A percentile compares a stretch with the other conserved stretches of the same genome.
These are phyloP conservation scores for Rhinoderma darwinii DNA, from an alignment of 2,113 vertebrate genomes.

Conservation along the genomic window DNA sequence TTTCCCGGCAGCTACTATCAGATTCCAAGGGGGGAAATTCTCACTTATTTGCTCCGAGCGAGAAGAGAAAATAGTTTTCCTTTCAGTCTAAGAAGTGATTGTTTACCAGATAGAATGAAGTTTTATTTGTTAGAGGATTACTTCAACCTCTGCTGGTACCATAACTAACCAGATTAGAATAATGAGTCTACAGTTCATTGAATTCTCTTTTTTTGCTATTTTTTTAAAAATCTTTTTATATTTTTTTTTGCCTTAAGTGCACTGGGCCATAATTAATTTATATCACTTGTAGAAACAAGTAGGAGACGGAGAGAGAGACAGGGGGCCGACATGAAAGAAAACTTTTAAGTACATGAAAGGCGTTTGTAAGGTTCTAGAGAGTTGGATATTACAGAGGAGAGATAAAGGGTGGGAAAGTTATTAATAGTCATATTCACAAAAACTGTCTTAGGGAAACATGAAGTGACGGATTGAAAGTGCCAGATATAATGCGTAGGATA, in stretches of 20 bases:
- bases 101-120: constrained; percentile 32
- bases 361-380: not conserved
- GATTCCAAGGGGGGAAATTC: constrained; percentile 21
- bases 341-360: constrained; percentile 26
- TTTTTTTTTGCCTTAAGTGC: not conserved
- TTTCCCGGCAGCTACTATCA: constrained; percentile 29
- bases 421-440: constrained; percentile 4
- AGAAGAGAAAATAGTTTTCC: constrained; percentile 30
- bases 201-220: not conserved
- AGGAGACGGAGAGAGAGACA: not conserved
- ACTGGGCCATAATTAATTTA: constrained; percentile 39
- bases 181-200: constrained; percentile 20
- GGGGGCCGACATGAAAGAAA: not conserved
- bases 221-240: constrained; percentile 7
- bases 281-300: constrained; percentile 39
- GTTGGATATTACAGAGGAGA: not conserved
- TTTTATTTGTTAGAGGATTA: constrained; percentile 47
- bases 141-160: not conserved
- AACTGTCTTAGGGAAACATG: not conserved
- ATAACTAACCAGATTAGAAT: constrained; percentile 32
- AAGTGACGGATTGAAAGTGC: not conserved
- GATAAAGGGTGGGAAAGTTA: constrained; percentile 13
- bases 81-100: constrained; percentile 40
- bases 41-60: not conserved
- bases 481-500: not conserved